Percentiles rank a stretch among this genome's conserved stretches.
phyloP scores from a whole-genome alignment of 2,797 vertebrate species.

The Tinamus major region DNA sequence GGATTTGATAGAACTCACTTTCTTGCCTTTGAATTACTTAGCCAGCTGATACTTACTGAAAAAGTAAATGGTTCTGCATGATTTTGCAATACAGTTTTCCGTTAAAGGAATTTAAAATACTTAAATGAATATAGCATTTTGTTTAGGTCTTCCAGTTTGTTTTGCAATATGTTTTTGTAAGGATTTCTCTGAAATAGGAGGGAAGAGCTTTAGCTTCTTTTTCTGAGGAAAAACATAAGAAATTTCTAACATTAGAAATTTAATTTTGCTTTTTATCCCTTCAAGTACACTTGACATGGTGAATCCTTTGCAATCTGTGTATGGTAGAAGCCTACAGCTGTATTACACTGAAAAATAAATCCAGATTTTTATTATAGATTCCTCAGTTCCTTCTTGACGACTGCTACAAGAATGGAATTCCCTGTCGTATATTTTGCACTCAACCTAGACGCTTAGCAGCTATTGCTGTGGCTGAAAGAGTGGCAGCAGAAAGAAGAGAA shows the following conservation, averaged over 20 bases:
- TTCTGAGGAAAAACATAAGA: neutral
- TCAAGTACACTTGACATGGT: rapidly evolving
- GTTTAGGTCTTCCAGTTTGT: neutral
- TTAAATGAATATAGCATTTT: neutral
- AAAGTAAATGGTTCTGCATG: neutral
- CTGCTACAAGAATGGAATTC: constrained; percentile 82
- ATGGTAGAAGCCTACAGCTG: neutral
- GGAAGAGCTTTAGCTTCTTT: neutral
- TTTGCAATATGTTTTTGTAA: neutral
- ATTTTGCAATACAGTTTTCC: neutral
- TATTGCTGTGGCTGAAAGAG: constrained; percentile 93
- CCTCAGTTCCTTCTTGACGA: constrained; percentile 96
- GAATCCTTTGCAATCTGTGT: neutral
- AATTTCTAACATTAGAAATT: neutral
- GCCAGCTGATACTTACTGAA: neutral
- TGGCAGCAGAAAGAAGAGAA: constrained; percentile 93
- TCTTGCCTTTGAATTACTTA: neutral
- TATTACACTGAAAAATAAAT: neutral
- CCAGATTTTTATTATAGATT: constrained; percentile 82
- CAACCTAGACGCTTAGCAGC: constrained; percentile 93
- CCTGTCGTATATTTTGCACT: constrained; percentile 94
- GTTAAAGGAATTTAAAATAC: neutral
- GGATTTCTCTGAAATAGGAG: neutral
- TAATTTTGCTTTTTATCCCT: neutral
- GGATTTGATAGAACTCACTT: neutral